phyloP scores from a whole-genome alignment of 2,888 invertebrate genomes.

The Conops quadrifasciatus region DNA sequence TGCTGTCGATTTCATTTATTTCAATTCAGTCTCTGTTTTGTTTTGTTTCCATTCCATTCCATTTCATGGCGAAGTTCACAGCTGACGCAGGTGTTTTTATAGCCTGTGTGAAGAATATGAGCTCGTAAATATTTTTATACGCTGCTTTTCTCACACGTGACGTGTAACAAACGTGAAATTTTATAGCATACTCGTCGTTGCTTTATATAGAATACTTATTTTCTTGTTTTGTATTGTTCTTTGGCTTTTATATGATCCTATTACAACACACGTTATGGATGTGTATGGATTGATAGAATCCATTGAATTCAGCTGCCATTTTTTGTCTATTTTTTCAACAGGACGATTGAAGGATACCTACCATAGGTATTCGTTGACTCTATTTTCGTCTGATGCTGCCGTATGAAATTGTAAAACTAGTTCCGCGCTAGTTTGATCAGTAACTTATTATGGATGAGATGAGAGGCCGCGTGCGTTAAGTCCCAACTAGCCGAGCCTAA shows the following conservation, averaged over 20 bases:
- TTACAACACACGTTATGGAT: constrained; percentile 28
- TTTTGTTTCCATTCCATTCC: constrained; percentile 1
- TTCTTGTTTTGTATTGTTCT: constrained; percentile 3
- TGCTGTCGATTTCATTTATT: neutral
- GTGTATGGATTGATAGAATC: neutral
- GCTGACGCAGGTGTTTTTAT: constrained; percentile 17
- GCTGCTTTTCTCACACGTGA: constrained; percentile 36
- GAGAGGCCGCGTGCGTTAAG: too few relatives aligned
- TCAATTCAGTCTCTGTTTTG: neutral
- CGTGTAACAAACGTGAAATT: constrained; percentile 33
- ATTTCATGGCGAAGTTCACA: neutral
- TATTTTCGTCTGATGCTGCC: too few relatives aligned
- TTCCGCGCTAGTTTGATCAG: too few relatives aligned
- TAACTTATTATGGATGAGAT: too few relatives aligned
- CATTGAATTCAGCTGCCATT: neutral
- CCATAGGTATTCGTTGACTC: too few relatives aligned
- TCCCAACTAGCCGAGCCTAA: too few relatives aligned
- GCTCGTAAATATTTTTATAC: constrained; percentile 59
- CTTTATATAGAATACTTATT: neutral
- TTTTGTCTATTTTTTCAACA: too few relatives aligned
- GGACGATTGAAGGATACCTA: too few relatives aligned
- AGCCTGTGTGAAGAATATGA: constrained; percentile 44
- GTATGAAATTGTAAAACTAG: too few relatives aligned
- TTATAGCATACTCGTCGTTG: constrained; percentile 12
- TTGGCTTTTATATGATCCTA: constrained; percentile 6